These are phyloP conservation scores for Elysia chlorotica DNA, from an alignment of 1,140 invertebrate species.

Conservation along the genomic window DNA sequence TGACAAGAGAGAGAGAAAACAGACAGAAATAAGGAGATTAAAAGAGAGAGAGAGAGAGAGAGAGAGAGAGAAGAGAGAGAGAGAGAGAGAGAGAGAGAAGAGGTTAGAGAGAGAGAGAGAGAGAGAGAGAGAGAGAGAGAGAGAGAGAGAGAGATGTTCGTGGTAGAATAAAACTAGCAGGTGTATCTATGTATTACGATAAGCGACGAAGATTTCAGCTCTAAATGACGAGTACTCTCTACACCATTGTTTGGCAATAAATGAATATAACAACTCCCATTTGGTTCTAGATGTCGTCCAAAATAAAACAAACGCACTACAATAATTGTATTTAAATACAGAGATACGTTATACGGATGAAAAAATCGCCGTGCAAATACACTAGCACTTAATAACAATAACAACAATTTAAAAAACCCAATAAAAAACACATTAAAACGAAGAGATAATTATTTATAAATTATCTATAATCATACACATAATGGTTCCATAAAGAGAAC, in stretches of 20 bases:
- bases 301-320: too few relatives aligned
- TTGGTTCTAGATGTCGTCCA: not conserved
- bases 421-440: too few relatives aligned
- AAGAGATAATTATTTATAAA: too few relatives aligned
- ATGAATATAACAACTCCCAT: not conserved
- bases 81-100: not conserved
- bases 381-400: too few relatives aligned
- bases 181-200: not conserved
- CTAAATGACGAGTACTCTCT: not conserved
- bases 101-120: not conserved
- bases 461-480: too few relatives aligned
- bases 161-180: not conserved
- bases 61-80: slow-evolving; percentile 6
- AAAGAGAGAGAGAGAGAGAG: not conserved
- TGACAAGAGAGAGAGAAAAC: slow-evolving; percentile 3
- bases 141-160: slow-evolving; percentile 5
- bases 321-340: too few relatives aligned
- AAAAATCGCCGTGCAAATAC: too few relatives aligned
- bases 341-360: too few relatives aligned
- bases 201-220: too few relatives aligned
- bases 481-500: too few relatives aligned
- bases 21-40: not conserved
- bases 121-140: not conserved
- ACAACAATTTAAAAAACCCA: too few relatives aligned
- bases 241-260: not conserved